phyloP scores from a whole-genome alignment of 2,888 invertebrate genomes.

The Hydriomena furcata region DNA sequence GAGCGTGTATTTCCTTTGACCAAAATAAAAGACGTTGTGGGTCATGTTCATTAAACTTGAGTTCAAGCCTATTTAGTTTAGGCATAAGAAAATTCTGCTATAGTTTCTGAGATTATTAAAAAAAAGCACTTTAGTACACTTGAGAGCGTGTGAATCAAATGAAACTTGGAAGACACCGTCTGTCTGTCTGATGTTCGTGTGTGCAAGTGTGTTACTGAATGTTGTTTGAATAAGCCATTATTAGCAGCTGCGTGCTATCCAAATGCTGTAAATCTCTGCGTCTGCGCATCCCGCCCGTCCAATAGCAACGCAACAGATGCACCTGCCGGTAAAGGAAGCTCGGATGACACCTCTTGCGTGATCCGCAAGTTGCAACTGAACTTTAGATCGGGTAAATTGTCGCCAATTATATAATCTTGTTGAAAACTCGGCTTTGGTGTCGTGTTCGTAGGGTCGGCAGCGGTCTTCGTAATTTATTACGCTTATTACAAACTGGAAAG shows the following conservation, averaged over 20 bases:
- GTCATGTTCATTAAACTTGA: no score
- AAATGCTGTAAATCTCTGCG: conserved; percentile 61
- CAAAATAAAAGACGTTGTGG: no score
- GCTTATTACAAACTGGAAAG: not conserved
- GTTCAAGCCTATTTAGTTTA: no score
- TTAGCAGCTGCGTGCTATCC: conserved; percentile 61
- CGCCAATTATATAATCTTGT: conserved; percentile 14
- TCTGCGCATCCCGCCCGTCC: conserved; percentile 56
- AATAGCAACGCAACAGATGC: conserved; percentile 55
- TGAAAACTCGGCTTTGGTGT: conserved; percentile 13
- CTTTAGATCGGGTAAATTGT: conserved; percentile 19
- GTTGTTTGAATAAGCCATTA: conserved; percentile 12
- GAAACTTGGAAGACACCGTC: no score
- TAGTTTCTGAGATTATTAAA: no score
- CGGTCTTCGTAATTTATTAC: conserved; percentile 6
- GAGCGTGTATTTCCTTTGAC: no score
- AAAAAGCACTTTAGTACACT: no score
- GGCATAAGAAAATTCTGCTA: no score
- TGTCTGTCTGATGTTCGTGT: no score
- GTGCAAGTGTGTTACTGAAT: conserved; percentile 3
- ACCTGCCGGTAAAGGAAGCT: conserved; percentile 74
- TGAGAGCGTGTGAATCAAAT: no score
- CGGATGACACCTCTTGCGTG: conserved; percentile 56
- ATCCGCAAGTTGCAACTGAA: conserved; percentile 31
- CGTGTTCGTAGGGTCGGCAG: conserved; percentile 14